These are phyloP conservation scores for Vultur gryphus DNA, from an alignment of 2,797 vertebrate species.

Conservation along the genomic window DNA sequence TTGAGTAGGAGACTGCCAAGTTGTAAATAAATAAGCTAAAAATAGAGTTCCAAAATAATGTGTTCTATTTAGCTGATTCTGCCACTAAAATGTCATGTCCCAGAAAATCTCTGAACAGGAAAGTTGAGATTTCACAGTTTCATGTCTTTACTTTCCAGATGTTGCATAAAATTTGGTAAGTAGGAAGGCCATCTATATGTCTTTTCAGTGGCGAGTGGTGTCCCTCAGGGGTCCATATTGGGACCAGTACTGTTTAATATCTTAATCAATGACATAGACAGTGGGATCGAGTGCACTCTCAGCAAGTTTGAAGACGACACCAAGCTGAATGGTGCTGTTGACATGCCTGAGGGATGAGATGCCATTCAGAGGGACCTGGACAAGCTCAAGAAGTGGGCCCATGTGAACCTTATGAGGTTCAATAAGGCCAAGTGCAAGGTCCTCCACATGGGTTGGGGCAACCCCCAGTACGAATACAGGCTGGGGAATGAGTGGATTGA, in stretches of 20 bases:
- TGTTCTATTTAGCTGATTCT: background rate
- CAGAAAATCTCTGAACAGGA: background rate
- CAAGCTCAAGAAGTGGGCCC: background rate
- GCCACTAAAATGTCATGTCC: background rate
- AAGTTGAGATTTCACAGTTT: background rate
- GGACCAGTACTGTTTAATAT: background rate
- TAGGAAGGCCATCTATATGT: background rate
- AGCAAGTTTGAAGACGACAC: background rate
- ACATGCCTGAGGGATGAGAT: accelerated
- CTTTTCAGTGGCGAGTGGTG: background rate
- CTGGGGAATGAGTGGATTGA: background rate
- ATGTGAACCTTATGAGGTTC: background rate
- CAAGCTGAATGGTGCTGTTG: background rate
- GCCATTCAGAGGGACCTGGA: background rate
- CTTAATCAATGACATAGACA: background rate
- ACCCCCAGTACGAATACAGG: background rate
- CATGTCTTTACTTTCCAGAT: background rate
- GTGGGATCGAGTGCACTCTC: background rate
- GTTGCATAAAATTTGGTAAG: background rate
- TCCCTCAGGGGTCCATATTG: background rate
- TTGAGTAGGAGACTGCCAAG: slow-evolving; percentile 39
- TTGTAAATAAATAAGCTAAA: slow-evolving; percentile 32
- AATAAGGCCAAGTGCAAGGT: background rate
- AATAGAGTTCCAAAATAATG: slow-evolving; percentile 23
- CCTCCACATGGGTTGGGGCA: background rate